These are phyloP conservation scores for Poeciliopsis presidionis DNA, from an alignment of 2,797 vertebrate genomes.

Conservation along the genomic window DNA sequence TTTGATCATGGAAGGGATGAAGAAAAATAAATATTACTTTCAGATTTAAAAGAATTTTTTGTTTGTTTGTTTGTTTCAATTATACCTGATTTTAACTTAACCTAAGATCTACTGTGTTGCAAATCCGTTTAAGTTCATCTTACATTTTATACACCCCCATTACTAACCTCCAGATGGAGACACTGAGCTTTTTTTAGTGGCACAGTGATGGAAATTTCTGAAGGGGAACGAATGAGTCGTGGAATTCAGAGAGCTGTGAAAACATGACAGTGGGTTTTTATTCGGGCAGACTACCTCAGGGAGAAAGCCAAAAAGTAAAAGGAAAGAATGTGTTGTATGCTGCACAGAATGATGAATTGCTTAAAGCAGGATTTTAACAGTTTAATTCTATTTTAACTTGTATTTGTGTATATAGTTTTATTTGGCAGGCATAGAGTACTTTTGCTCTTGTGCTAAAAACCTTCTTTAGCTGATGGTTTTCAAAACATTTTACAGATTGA, in stretches of 20 bases:
- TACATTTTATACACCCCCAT: constrained; percentile 15
- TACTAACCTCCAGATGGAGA: constrained; percentile 45
- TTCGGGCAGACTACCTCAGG: not conserved
- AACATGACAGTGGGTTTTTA: not conserved
- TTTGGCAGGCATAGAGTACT: not conserved
- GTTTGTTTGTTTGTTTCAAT: not conserved
- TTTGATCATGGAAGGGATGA: not conserved
- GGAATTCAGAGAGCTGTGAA: not conserved
- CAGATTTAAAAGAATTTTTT: not conserved
- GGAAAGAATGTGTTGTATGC: not conserved
- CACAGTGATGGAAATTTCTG: constrained; percentile 47
- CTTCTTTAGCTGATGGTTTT: not conserved
- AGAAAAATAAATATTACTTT: not conserved
- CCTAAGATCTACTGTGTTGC: constrained; percentile 3
- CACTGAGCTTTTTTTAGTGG: constrained; percentile 30
- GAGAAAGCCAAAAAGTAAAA: not conserved
- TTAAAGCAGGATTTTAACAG: not conserved
- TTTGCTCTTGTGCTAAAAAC: not conserved
- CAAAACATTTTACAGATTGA: not conserved
- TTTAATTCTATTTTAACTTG: not conserved
- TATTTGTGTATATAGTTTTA: not conserved
- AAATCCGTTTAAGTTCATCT: not conserved
- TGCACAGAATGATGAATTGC: not conserved
- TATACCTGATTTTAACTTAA: not conserved
- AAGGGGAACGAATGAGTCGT: constrained; percentile 11